A percentile compares a stretch with the other conserved stretches of the same genome.
phyloP scores from a whole-genome alignment of 2,797 vertebrate genomes.

The Coreius guichenoti region DNA sequence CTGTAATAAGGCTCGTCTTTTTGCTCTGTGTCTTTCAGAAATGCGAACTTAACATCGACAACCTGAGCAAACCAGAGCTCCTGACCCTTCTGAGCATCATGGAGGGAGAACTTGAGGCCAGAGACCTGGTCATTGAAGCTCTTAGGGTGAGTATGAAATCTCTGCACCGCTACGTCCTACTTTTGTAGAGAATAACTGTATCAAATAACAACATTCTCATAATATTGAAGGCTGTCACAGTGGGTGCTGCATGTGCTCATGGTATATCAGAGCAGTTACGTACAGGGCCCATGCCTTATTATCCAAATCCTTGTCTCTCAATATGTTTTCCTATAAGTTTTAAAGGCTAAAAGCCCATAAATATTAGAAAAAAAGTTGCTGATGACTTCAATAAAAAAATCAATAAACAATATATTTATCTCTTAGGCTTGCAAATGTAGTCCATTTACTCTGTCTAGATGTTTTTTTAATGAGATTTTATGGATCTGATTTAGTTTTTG shows the following conservation, averaged over 20 bases:
- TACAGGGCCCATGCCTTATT: background rate
- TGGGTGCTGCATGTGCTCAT: background rate
- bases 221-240: background rate
- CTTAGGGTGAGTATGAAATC: conserved; percentile 84
- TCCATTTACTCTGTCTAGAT: background rate
- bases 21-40: conserved; percentile 77
- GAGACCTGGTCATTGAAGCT: conserved; percentile 96
- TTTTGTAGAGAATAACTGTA: background rate
- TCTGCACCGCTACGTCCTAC: background rate
- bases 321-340: background rate
- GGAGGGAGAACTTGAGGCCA: conserved; percentile 96
- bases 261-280: background rate
- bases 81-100: conserved; percentile 94
- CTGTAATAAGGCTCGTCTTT: conserved; percentile 12
- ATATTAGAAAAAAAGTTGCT: background rate
- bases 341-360: conserved; percentile 6
- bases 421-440: background rate
- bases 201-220: background rate
- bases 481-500: conserved; percentile 12
- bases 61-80: conserved; percentile 92
- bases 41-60: conserved; percentile 97
- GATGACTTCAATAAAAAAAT: background rate
- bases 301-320: background rate
- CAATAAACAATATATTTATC: background rate
- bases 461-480: background rate